Evolutionary conservation across 2,797 vertebrate genomes (phyloP).

Genomic region (Halcyon smyrnensis): DNA sequence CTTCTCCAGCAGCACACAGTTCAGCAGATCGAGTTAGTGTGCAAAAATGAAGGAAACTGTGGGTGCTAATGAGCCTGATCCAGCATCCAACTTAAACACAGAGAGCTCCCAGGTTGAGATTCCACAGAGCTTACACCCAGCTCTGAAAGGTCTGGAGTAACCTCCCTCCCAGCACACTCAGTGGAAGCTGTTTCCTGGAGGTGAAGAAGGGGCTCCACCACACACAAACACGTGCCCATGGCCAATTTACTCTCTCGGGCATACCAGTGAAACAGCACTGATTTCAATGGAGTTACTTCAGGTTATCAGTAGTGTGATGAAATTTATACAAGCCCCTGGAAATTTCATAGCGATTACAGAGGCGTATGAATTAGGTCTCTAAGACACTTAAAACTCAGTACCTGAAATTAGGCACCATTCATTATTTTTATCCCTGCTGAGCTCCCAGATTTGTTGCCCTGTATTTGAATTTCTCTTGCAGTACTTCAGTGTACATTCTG

Average conservation of each 20-base stretch:
- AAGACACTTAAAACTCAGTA: neutral
- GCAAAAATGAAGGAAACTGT: neutral
- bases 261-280: neutral
- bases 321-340: neutral
- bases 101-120: neutral
- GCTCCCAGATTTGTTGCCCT: neutral
- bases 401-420: neutral
- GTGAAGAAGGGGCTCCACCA: neutral
- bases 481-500: neutral
- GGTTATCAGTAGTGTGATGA: neutral
- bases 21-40: neutral
- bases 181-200: neutral
- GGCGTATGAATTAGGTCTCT: neutral
- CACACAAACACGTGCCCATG: accelerated
- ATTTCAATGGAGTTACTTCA: neutral
- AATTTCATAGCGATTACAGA: neutral
- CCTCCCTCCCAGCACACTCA: accelerated
- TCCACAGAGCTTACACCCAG: neutral
- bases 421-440: conserved; percentile 10
- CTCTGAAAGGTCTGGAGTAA: neutral
- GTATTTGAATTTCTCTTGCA: neutral
- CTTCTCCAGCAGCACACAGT: neutral
- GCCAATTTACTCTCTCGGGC: neutral
- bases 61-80: neutral
- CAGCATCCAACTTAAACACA: neutral